Base-by-base conservation (phyloP, 2,797 vertebrate genomes). In the Sebastiscus albofasciatus region DNA sequence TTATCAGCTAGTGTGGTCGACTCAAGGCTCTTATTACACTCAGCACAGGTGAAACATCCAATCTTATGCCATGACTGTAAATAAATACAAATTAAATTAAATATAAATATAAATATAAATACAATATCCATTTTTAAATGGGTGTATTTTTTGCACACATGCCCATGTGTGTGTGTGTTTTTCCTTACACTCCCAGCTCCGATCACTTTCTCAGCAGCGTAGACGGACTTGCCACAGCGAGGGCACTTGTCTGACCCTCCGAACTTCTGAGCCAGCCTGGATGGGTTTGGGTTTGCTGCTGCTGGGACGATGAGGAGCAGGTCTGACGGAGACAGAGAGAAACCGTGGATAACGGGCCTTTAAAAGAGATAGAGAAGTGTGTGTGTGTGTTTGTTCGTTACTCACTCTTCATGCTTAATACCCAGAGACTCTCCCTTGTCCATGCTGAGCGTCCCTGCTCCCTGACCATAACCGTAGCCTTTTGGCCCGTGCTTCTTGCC, bases 401-500 rank as follows among this genome's bases (percentile, higher is more conserved):
- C 98, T 97, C 93, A 99, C 98, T 95, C 95, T 46, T 96, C 95
- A 0, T 89, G 95, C 90, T 90, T 96, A 89, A 99, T 98, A 61
- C 98, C 98, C 90, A 98, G 94, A 9, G 91, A 92, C 90, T 98
- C 97, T 2, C 98, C 98, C 67, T 93, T 96, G 94, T 99, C 98
- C 46, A 94, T 99, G 94, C 96, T 99, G 83, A 99, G 96, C 1
- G 96, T 97, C 16, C 98, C 98, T 0, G 98, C 97, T 65, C 98
- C 98, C 82, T 96, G 96, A 13, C 98, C 98, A 0, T 94, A 99
- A 3, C 98, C 98, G 0, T 99, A 99, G 88, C 98, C 98, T 94
- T 99, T 99, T 73, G 98, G 98, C 7, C 98, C 98, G 0, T 99
- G 97, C 90, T 99, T 99, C 95, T 98, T 99, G 84, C 97, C 96